Evolutionary conservation across 2,113 vertebrate genomes (phyloP).

Genomic region (Chrysemys picta): DNA sequence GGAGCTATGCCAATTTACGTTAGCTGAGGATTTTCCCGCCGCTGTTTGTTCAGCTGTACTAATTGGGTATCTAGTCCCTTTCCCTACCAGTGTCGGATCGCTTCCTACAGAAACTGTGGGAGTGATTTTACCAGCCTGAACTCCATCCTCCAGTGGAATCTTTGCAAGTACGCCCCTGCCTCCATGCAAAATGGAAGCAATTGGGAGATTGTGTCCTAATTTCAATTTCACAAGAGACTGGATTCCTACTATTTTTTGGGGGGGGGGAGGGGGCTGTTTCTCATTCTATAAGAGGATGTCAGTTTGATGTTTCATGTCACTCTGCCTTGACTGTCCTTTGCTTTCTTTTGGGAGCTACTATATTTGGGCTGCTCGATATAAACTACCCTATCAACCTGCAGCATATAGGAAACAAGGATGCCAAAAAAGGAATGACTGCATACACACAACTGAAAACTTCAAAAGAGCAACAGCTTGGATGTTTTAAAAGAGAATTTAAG

Average conservation of each 20-base stretch:
- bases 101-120: background rate
- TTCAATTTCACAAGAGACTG: background rate
- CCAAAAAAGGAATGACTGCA: constrained; percentile 6
- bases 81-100: background rate
- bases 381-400: background rate
- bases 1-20: background rate
- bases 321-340: background rate
- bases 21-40: background rate
- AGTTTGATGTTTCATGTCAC: background rate
- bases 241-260: background rate
- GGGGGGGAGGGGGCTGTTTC: background rate
- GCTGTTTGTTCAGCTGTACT: background rate
- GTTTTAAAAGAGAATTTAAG: background rate
- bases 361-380: background rate
- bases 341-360: background rate
- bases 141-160: background rate
- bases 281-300: rapidly evolving
- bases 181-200: background rate
- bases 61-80: background rate
- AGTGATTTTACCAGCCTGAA: background rate
- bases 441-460: background rate
- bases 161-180: background rate
- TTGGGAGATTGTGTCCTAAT: background rate
- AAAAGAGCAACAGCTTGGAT: background rate
- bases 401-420: background rate